Evolutionary conservation across 2,113 vertebrate species (phyloP).

Genomic region (Atlantisia rogersi): DNA sequence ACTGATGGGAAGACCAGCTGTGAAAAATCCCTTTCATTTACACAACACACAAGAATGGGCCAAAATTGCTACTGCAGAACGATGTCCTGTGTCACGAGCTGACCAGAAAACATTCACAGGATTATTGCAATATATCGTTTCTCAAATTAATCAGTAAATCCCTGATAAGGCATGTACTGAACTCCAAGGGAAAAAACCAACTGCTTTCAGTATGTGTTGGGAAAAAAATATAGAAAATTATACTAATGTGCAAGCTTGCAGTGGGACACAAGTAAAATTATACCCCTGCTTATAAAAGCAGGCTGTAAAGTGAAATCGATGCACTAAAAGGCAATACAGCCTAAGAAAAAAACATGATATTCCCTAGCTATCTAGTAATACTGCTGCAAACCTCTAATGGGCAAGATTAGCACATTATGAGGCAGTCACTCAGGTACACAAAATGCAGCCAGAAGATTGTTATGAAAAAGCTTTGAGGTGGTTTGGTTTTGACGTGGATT

Average conservation of each 20-base stretch:
- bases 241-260: neutral
- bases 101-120: constrained; percentile 13
- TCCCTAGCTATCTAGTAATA: neutral
- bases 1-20: constrained; percentile 55
- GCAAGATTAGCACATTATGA: neutral
- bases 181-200: neutral
- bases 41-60: neutral
- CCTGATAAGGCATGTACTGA: neutral
- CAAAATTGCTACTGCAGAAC: constrained; percentile 1
- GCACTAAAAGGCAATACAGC: neutral
- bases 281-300: neutral
- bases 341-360: neutral
- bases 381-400: neutral
- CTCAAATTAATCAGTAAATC: neutral
- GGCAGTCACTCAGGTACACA: neutral
- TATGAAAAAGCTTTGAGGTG: neutral
- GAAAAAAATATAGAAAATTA: neutral
- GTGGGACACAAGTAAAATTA: neutral
- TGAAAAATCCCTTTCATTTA: constrained; percentile 43
- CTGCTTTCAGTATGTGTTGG: neutral
- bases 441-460: neutral
- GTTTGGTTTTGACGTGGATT: neutral
- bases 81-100: neutral
- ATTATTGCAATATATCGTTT: neutral
- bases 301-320: neutral